Conservation (phyloP, 37 sponge, comb jelly and placozoan genomes). For the Ianthella basta region DNA sequence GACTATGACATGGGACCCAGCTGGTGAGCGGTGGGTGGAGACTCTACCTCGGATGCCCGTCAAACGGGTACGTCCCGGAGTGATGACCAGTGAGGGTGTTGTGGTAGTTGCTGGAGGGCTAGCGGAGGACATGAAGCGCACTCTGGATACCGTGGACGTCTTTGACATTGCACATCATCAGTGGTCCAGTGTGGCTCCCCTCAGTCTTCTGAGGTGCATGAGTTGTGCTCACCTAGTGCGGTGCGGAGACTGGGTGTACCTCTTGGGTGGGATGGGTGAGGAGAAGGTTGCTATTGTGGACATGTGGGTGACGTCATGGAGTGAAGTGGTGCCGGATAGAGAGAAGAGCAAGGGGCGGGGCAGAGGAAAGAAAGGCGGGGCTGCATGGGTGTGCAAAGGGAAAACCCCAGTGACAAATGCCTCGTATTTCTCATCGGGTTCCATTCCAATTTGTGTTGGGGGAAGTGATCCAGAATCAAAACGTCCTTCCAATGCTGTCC, state of each 20-base stretch:
- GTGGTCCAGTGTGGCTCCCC: not conserved
- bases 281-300: not conserved
- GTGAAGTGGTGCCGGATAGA: not conserved
- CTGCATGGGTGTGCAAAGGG: not conserved
- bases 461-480: not conserved
- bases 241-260: not conserved
- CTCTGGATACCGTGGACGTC: conserved; percentile 14
- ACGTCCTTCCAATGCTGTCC: not conserved
- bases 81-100: not conserved
- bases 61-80: conserved; percentile 12
- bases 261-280: not conserved
- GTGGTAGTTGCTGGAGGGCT: conserved; percentile 40
- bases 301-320: not conserved
- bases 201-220: not conserved
- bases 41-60: conserved; percentile 11
- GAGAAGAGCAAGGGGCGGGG: not conserved
- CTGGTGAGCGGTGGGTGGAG: conserved; percentile 24
- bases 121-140: not conserved
- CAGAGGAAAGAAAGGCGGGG: not conserved
- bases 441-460: not conserved
- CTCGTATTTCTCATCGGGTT: not conserved
- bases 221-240: not conserved
- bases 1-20: not conserved
- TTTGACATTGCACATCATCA: not conserved
- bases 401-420: not conserved